A percentile compares a stretch with the other conserved stretches of the same genome.
These are phyloP conservation scores for Aplysia californica DNA, from an alignment of 1,140 invertebrate genomes.

Conservation along the genomic window DNA sequence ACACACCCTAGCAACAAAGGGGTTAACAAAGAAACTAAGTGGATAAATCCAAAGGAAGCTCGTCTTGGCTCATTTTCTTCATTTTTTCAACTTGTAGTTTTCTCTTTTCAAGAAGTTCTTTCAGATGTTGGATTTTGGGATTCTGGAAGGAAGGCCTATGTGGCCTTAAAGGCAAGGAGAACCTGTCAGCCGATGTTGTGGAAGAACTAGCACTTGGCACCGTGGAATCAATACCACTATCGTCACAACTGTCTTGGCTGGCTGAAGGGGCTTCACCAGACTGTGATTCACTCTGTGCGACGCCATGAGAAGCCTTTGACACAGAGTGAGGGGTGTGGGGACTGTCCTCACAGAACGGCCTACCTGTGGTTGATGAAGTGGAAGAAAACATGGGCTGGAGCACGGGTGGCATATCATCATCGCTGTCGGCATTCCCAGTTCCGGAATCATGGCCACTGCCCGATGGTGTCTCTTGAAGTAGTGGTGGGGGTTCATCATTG, in stretches of 20 bases:
- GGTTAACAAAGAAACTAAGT: too few relatives aligned
- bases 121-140: constrained; percentile 7
- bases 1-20: too few relatives aligned
- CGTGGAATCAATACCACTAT: neutral
- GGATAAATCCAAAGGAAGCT: too few relatives aligned
- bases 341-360: too few relatives aligned
- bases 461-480: neutral
- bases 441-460: too few relatives aligned
- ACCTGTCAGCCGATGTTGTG: neutral
- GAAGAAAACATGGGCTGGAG: constrained; percentile 16
- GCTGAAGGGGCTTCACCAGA: too few relatives aligned
- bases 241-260: too few relatives aligned
- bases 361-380: too few relatives aligned
- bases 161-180: neutral
- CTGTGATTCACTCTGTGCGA: too few relatives aligned
- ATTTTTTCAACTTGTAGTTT: constrained; percentile 16
- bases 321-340: too few relatives aligned
- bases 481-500: constrained; percentile 9
- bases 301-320: too few relatives aligned
- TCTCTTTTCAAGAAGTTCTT: constrained; percentile 19
- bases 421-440: neutral
- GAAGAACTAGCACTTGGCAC: neutral
- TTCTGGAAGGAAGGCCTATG: neutral
- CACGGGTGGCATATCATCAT: constrained; percentile 3
- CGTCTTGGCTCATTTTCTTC: neutral